phyloP scores from a whole-genome alignment of 2,888 invertebrate species.

The Drosophila lutescens region DNA sequence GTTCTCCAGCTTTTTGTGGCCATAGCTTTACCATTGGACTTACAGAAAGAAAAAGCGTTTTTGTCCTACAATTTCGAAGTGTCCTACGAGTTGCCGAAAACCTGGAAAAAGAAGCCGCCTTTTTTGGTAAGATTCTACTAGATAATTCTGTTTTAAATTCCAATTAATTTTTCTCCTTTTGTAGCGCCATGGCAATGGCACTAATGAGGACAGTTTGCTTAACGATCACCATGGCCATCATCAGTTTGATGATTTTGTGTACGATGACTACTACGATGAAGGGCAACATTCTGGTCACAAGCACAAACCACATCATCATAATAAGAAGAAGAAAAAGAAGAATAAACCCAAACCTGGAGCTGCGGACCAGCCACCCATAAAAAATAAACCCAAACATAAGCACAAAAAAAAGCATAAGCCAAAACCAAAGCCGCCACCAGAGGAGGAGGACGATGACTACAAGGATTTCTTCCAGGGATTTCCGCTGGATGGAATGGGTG shows the following conservation, averaged over 20 bases:
- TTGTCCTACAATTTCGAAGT: constrained; percentile 91
- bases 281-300: constrained; percentile 9
- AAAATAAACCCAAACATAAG: constrained; percentile 43
- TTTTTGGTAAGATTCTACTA: constrained; percentile 58
- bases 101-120: constrained; percentile 77
- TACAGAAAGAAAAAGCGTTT: constrained; percentile 88
- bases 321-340: constrained; percentile 29
- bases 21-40: constrained; percentile 89
- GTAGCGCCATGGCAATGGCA: constrained; percentile 54
- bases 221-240: constrained; percentile 14
- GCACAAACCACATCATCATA: constrained; percentile 17
- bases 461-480: constrained; percentile 63
- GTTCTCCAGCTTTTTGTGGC: constrained; percentile 89
- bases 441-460: constrained; percentile 35
- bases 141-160: background rate
- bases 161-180: background rate
- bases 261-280: constrained; percentile 37
- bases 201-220: constrained; percentile 25
- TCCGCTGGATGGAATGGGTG: constrained; percentile 35
- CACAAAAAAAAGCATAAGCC: constrained; percentile 46
- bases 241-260: constrained; percentile 41
- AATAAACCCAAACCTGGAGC: constrained; percentile 25
- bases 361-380: constrained; percentile 16
- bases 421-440: constrained; percentile 19
- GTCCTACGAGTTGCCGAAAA: constrained; percentile 87